These are phyloP conservation scores for Natator depressus DNA, from an alignment of 2,113 vertebrate species.

Conservation along the genomic window DNA sequence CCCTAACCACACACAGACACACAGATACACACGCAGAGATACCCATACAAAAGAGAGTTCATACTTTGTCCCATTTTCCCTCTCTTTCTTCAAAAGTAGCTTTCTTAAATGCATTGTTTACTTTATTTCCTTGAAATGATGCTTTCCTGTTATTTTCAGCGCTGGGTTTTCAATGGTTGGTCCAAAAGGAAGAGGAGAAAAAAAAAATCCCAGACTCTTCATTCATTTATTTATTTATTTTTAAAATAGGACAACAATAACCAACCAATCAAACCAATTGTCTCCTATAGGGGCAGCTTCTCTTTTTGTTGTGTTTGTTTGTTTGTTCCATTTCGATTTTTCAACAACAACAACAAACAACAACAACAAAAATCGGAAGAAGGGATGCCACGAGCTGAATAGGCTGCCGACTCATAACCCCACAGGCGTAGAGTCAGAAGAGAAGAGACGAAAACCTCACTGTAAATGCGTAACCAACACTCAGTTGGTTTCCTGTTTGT, in stretches of 20 bases:
- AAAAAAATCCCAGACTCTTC: background rate
- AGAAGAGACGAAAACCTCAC: background rate
- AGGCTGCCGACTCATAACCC: background rate
- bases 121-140: constrained; percentile 2
- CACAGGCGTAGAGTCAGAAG: background rate
- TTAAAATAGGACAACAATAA: constrained; percentile 17
- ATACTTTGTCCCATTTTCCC: constrained; percentile 12
- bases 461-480: background rate
- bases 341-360: background rate
- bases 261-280: background rate
- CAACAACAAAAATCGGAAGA: background rate
- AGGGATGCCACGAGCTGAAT: background rate
- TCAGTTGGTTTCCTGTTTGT: background rate
- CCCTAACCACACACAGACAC: no score
- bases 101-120: background rate
- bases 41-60: background rate
- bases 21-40: no score
- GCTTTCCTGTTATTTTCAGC: background rate
- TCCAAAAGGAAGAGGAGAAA: background rate
- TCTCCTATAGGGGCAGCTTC: background rate
- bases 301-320: constrained; percentile 41
- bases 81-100: background rate
- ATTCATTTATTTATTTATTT: background rate
- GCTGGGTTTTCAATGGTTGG: background rate
- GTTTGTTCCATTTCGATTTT: background rate